These are phyloP conservation scores for Iguana delicatissima DNA, from an alignment of 2,797 vertebrate species.

Conservation along the genomic window DNA sequence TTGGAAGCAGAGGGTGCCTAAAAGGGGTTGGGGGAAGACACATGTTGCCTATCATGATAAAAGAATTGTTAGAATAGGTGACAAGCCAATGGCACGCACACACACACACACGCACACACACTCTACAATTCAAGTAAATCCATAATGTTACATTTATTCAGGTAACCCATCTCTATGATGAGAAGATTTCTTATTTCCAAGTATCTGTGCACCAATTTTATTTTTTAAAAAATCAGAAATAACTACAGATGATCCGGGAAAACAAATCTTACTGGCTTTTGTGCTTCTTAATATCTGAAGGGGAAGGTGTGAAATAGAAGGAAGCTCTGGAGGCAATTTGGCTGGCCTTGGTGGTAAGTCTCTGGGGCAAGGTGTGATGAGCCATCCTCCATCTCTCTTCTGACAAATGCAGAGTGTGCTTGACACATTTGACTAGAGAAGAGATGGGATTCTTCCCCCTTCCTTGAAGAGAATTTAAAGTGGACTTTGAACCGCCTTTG, in stretches of 20 bases:
- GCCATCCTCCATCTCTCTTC: not conserved
- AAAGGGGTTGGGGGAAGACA: too few relatives aligned
- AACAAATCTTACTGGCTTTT: not conserved
- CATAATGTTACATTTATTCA: not conserved
- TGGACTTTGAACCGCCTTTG: conserved; percentile 22
- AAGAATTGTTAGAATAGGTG: not conserved
- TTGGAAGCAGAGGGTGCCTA: too few relatives aligned
- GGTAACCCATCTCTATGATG: not conserved
- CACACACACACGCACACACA: too few relatives aligned
- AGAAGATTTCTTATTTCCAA: not conserved
- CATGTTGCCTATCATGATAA: too few relatives aligned
- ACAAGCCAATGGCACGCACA: not conserved
- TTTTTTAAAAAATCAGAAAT: not conserved
- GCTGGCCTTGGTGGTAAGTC: not conserved
- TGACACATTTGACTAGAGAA: not conserved
- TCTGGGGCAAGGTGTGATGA: not conserved
- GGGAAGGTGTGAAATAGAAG: not conserved
- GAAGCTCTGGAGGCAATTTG: not conserved
- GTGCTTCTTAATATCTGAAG: not conserved
- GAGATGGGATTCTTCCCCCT: not conserved
- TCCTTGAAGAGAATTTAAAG: conserved; percentile 19
- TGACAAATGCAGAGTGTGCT: not conserved
- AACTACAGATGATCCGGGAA: not conserved
- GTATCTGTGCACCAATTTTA: not conserved
- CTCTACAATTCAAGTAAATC: not conserved